These are phyloP conservation scores for Calephelis perditalis DNA, from an alignment of 2,888 invertebrate genomes.

Conservation along the genomic window DNA sequence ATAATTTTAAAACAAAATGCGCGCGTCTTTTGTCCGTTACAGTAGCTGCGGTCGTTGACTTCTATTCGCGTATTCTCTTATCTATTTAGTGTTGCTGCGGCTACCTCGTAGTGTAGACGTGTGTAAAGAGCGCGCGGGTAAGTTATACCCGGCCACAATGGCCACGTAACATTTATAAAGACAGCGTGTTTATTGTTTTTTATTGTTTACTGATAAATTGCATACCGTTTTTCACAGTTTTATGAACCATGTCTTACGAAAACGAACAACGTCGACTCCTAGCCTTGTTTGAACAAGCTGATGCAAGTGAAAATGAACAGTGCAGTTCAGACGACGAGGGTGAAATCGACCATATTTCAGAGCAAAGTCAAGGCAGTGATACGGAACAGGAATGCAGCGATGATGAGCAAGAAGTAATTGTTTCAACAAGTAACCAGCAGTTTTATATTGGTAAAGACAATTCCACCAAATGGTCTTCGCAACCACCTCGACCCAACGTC, in stretches of 20 bases:
- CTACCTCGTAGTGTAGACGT: constrained; percentile 2
- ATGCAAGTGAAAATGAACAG: neutral
- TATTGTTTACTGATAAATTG: constrained; percentile 5
- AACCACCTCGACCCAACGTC: constrained; percentile 18
- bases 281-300: neutral
- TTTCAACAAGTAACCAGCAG: constrained; percentile 19
- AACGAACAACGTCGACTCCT: neutral
- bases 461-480: constrained; percentile 18
- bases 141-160: constrained; percentile 15
- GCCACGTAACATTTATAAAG: constrained; percentile 1
- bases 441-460: constrained; percentile 20
- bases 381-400: constrained; percentile 17
- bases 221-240: neutral
- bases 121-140: constrained; percentile 16
- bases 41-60: constrained; percentile 2
- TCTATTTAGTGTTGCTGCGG: constrained; percentile 9
- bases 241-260: constrained; percentile 1
- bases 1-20: constrained; percentile 3
- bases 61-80: neutral
- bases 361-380: constrained; percentile 13
- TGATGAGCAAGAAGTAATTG: constrained; percentile 18
- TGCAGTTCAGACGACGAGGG: constrained; percentile 1
- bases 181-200: constrained; percentile 12
- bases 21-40: neutral
- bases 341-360: constrained; percentile 1